These are phyloP conservation scores for Polietes domitor DNA, from an alignment of 2,888 invertebrate genomes.

Conservation along the genomic window DNA sequence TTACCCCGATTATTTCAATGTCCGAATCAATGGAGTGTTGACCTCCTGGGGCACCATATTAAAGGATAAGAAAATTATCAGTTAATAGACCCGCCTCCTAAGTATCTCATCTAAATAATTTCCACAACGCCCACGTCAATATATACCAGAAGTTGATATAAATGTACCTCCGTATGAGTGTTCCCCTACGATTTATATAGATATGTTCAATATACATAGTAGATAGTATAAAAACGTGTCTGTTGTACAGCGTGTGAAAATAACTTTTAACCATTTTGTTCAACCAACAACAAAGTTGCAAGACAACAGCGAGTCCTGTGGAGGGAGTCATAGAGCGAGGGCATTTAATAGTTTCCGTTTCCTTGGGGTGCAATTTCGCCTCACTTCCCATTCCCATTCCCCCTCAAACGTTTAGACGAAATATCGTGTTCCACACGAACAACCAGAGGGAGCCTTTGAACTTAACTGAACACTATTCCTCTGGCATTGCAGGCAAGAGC, in stretches of 20 bases:
- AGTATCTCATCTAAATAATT: no score
- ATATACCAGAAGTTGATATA: background rate
- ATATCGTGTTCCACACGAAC: conserved; percentile 12
- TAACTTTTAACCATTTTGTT: background rate
- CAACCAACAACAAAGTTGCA: background rate
- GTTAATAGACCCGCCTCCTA: no score
- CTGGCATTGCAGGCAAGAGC: background rate
- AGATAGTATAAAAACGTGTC: background rate
- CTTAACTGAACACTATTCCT: background rate
- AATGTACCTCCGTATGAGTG: background rate
- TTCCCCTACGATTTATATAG: background rate
- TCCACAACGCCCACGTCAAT: no score
- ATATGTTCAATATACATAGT: no score
- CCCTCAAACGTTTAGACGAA: background rate
- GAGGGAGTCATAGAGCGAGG: background rate
- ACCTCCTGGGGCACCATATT: no score
- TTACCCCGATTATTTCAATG: no score
- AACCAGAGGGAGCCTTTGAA: background rate
- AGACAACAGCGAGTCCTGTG: background rate
- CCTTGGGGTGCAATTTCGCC: conserved; percentile 41
- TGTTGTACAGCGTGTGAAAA: conserved; percentile 18
- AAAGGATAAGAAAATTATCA: no score
- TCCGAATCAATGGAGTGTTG: no score
- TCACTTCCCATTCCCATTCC: background rate
- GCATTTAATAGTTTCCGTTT: conserved; percentile 42